These are phyloP conservation scores for Verasper variegatus DNA, from an alignment of 2,113 vertebrate genomes.

Conservation along the genomic window DNA sequence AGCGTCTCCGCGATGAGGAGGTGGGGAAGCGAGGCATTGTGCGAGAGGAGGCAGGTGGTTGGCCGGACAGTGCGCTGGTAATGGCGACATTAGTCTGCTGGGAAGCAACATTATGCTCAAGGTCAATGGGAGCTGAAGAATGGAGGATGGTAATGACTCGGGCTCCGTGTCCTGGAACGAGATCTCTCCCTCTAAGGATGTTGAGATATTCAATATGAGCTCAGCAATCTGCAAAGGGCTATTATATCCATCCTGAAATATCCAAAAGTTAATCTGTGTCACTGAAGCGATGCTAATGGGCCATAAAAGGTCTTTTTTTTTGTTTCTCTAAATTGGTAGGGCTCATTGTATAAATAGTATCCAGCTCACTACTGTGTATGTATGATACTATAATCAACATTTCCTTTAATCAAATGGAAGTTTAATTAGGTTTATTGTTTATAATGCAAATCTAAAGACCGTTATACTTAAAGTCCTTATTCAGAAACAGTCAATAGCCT, in stretches of 20 bases:
- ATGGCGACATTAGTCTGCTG: slow-evolving; percentile 77
- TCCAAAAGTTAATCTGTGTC: slow-evolving; percentile 47
- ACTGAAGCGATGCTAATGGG: slow-evolving; percentile 47
- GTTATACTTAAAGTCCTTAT: slow-evolving; percentile 11
- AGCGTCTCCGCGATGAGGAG: slow-evolving; percentile 30
- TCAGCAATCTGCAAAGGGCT: slow-evolving; percentile 43
- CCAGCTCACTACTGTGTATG: neutral
- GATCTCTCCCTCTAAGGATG: slow-evolving; percentile 59
- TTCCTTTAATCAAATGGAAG: neutral
- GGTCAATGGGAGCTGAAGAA: slow-evolving; percentile 77
- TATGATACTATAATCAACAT: neutral
- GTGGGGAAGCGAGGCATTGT: slow-evolving; percentile 34
- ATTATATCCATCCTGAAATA: slow-evolving; percentile 41
- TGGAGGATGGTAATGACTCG: slow-evolving; percentile 61
- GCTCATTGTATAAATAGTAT: neutral
- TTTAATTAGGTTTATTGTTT: neutral
- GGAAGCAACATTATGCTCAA: slow-evolving; percentile 79
- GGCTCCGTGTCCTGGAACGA: slow-evolving; percentile 58
- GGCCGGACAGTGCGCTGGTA: slow-evolving; percentile 69
- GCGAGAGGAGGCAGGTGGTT: slow-evolving; percentile 75
- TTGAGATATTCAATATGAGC: slow-evolving; percentile 49
- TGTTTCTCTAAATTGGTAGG: slow-evolving; percentile 22
- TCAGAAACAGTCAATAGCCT: slow-evolving; percentile 1
- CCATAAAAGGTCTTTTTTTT: slow-evolving; percentile 35
- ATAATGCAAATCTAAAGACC: neutral